phyloP scores from a whole-genome alignment of 2,113 vertebrate genomes.

The Chamaetylas fuelleborni region DNA sequence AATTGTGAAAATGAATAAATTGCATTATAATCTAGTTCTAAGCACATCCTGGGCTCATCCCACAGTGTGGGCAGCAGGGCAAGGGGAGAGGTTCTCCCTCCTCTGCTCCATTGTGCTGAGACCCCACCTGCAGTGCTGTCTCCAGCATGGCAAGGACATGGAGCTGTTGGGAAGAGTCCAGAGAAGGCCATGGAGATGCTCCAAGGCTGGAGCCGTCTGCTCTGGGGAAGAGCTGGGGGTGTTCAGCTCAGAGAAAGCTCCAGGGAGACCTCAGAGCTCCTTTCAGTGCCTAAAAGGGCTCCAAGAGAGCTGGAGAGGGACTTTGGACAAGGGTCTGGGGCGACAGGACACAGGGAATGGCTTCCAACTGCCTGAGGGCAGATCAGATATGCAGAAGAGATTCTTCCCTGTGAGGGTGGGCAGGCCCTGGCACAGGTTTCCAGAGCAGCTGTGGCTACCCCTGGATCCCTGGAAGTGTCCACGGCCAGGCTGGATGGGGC shows the following conservation, averaged over 20 bases:
- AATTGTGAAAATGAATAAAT: background rate
- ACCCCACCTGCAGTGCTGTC: background rate
- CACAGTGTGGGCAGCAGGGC: background rate
- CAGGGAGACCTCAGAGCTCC: background rate
- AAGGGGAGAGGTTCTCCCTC: background rate
- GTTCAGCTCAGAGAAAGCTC: background rate
- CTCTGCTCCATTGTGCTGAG: background rate
- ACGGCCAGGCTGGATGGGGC: accelerated
- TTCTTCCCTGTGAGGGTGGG: background rate
- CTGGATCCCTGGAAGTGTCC: background rate
- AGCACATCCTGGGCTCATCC: background rate
- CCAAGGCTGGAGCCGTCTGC: background rate
- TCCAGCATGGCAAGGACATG: background rate
- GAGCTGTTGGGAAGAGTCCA: background rate
- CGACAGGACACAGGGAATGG: background rate
- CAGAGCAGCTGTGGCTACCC: background rate
- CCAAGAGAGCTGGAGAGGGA: background rate
- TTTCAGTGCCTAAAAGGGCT: background rate
- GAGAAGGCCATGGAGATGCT: background rate
- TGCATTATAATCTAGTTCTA: background rate
- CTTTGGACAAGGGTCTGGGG: background rate
- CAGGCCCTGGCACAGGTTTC: background rate
- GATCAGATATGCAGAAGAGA: background rate
- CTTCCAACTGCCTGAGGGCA: background rate
- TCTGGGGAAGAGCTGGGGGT: background rate